A percentile compares a stretch with the other conserved stretches of the same genome.
Conservation (phyloP, 1,140 invertebrate species). For the Cepaea nemoralis region DNA sequence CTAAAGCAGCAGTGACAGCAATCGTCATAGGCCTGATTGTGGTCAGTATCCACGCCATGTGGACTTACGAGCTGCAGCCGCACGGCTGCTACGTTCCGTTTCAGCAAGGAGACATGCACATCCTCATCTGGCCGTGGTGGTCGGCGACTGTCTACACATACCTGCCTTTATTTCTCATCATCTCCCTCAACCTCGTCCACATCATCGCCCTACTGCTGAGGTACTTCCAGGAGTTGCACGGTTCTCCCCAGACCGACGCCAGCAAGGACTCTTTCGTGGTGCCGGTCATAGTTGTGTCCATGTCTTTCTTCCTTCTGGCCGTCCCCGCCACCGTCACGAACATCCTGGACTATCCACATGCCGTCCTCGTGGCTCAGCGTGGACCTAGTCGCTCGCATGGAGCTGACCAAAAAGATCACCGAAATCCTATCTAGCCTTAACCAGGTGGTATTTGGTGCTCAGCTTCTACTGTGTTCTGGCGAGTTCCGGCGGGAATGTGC, state of each 20-base stretch:
- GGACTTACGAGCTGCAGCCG: conserved; percentile 61
- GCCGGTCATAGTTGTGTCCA: conserved; percentile 56
- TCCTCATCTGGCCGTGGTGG: conserved; percentile 66
- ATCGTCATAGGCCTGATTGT: conserved; percentile 64
- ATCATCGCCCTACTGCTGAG: conserved; percentile 56
- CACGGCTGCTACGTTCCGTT: conserved; percentile 59
- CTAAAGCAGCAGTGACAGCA: conserved; percentile 59
- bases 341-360: conserved; percentile 57
- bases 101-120: conserved; percentile 58
- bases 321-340: conserved; percentile 62
- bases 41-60: conserved; percentile 67
- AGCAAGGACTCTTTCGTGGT: conserved; percentile 45
- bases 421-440: conserved; percentile 44
- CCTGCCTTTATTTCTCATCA: conserved; percentile 60
- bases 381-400: conserved; percentile 45
- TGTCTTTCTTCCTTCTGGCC: conserved; percentile 60
- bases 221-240: conserved; percentile 11
- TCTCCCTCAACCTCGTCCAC: conserved; percentile 58
- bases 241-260: background rate
- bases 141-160: conserved; percentile 62
- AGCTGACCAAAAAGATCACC: conserved; percentile 51
- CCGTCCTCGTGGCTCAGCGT: conserved; percentile 52
- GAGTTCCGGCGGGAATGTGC: conserved; percentile 39
- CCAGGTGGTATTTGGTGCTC: conserved; percentile 40
- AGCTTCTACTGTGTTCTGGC: conserved; percentile 42